A percentile compares a stretch with the other conserved stretches of the same genome.
Conservation (phyloP, 2,113 vertebrate genomes). For the Actenoides hombroni region DNA sequence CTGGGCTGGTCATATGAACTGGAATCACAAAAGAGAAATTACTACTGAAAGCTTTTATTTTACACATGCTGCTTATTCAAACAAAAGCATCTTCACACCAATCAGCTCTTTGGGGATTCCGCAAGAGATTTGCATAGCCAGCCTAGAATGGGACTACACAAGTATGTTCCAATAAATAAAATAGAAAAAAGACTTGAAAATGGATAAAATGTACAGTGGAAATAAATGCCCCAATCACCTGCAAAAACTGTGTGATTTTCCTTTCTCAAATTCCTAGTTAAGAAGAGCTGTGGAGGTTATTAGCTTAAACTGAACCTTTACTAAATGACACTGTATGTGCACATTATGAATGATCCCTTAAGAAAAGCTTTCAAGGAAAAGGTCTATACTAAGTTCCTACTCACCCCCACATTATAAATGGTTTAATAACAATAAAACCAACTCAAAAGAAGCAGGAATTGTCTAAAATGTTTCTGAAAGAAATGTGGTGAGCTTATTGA, state of each 20-base stretch:
- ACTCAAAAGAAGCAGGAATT: neutral
- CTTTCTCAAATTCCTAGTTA: neutral
- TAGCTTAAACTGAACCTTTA: neutral
- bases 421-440: neutral
- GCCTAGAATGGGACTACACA: neutral
- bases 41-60: neutral
- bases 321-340: neutral
- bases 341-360: neutral
- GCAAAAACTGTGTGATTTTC: neutral
- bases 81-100: neutral
- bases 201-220: neutral
- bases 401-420: neutral
- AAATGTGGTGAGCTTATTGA: neutral
- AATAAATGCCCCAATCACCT: neutral
- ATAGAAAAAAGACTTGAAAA: neutral
- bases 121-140: neutral
- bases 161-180: neutral
- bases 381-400: neutral
- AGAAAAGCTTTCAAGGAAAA: neutral
- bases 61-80: neutral
- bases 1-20: neutral
- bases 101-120: neutral
- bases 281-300: neutral
- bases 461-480: neutral
- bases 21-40: neutral